Percentiles rank a stretch among this genome's conserved stretches.
Evolutionary conservation across 2,797 vertebrate species (phyloP).

Genomic region (Sebastes goodei): DNA sequence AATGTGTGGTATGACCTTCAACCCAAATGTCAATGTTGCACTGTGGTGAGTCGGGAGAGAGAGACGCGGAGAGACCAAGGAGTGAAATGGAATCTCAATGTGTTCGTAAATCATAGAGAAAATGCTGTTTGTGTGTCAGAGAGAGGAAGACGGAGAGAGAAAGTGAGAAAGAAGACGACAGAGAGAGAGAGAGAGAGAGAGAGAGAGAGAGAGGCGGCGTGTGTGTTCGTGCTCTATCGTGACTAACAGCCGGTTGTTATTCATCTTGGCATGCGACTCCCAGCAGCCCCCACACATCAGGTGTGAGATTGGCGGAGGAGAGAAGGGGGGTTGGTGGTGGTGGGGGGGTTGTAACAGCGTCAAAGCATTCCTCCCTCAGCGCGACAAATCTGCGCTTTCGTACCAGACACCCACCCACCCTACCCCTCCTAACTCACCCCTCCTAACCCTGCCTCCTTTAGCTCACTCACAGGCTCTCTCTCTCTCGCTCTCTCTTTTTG

Average conservation of each 20-base stretch:
- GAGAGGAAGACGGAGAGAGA: conserved; percentile 43
- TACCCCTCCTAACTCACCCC: neutral
- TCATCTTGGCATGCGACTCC: conserved; percentile 83
- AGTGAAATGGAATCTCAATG: conserved; percentile 74
- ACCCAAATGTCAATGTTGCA: conserved; percentile 79
- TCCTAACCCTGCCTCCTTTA: conserved; percentile 31
- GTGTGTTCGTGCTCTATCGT: conserved; percentile 78
- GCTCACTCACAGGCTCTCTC: conserved; percentile 7
- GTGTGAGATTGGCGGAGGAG: conserved; percentile 76
- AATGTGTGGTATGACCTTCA: conserved; percentile 80
- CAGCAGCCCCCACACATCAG: conserved; percentile 82
- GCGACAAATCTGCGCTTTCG: conserved; percentile 67
- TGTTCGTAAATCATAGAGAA: conserved; percentile 76
- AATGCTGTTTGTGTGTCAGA: conserved; percentile 71
- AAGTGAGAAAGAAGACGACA: conserved; percentile 38
- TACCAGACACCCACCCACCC: conserved; percentile 9
- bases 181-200: neutral
- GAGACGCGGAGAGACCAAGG: conserved; percentile 36
- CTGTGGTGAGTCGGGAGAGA: conserved; percentile 56
- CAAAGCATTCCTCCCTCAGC: conserved; percentile 74
- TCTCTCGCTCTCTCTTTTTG: neutral
- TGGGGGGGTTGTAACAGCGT: conserved; percentile 55
- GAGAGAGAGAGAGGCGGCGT: conserved; percentile 50
- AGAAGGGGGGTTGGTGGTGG: conserved; percentile 28
- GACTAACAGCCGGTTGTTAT: conserved; percentile 83